A percentile compares a stretch with the other conserved stretches of the same genome.
These are phyloP conservation scores for Hedychridium roseum DNA, from an alignment of 2,888 invertebrate genomes.

Conservation along the genomic window DNA sequence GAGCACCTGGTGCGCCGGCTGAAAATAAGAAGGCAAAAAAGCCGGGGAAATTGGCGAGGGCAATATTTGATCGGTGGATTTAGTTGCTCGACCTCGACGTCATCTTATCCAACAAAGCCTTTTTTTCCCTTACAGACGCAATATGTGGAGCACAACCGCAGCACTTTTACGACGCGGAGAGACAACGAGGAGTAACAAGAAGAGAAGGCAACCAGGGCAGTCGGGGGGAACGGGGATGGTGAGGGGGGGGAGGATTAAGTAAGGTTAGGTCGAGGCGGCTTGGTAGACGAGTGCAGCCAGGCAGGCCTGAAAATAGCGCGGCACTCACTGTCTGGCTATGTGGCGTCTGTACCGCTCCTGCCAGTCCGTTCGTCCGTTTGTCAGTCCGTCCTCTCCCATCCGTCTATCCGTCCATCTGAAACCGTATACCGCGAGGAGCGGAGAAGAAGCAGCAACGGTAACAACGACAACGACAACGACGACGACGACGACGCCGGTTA, in stretches of 20 bases:
- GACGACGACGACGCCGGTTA: background rate
- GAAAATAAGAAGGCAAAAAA: too few relatives aligned
- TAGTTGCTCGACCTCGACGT: too few relatives aligned
- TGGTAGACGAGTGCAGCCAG: slow-evolving; percentile 31
- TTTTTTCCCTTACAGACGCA: too few relatives aligned
- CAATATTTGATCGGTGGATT: too few relatives aligned
- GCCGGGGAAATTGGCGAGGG: too few relatives aligned
- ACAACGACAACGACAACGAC: slow-evolving; percentile 13
- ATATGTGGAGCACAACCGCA: slow-evolving; percentile 6
- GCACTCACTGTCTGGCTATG: slow-evolving; percentile 61
- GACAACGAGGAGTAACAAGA: background rate
- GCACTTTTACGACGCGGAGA: slow-evolving; percentile 2
- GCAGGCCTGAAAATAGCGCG: slow-evolving; percentile 54
- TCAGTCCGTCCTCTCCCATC: slow-evolving; percentile 26
- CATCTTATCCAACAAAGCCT: too few relatives aligned
- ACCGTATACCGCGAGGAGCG: slow-evolving; percentile 32
- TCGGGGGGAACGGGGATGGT: background rate
- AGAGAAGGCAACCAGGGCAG: slow-evolving; percentile 4
- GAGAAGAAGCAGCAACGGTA: too few relatives aligned
- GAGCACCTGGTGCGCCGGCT: too few relatives aligned
- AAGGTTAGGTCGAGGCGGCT: slow-evolving; percentile 37
- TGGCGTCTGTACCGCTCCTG: slow-evolving; percentile 47
- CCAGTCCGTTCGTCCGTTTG: slow-evolving; percentile 18
- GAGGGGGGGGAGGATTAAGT: slow-evolving; percentile 28
- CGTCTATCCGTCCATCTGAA: slow-evolving; percentile 38